These are phyloP conservation scores for Ophioninae sp. DNA, from an alignment of 2,888 invertebrate genomes.

Conservation along the genomic window DNA sequence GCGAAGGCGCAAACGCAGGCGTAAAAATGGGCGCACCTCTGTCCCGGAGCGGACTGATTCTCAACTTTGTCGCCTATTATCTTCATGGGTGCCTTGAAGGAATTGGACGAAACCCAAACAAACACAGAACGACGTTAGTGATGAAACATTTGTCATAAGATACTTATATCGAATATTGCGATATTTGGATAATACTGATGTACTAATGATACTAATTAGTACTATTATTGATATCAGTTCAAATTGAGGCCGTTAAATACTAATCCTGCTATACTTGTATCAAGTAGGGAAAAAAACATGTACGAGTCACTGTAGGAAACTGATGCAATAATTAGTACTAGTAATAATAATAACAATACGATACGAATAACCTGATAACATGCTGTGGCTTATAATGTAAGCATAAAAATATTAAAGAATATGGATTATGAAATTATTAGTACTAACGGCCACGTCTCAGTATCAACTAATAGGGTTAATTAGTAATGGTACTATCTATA, in stretches of 20 bases:
- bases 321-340: no score
- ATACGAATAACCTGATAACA: no score
- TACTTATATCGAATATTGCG: neutral
- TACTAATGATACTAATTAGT: neutral
- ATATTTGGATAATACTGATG: neutral
- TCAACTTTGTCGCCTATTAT: constrained; percentile 71
- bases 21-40: constrained; percentile 87
- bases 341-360: no score
- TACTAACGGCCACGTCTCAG: no score
- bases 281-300: no score
- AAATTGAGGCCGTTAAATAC: neutral
- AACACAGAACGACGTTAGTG: constrained; percentile 1
- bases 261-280: neutral
- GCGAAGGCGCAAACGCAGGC: constrained; percentile 88
- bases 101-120: neutral
- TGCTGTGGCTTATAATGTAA: no score
- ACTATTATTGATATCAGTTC: neutral
- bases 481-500: no score
- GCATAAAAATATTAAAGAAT: no score
- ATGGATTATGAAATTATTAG: no score
- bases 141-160: neutral
- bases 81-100: constrained; percentile 66
- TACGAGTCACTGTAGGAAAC: no score
- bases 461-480: no score
- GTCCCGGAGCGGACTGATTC: constrained; percentile 66